A percentile compares a stretch with the other conserved stretches of the same genome.
phyloP scores from a whole-genome alignment of 2,113 vertebrate genomes.

The Pionites leucogaster region DNA sequence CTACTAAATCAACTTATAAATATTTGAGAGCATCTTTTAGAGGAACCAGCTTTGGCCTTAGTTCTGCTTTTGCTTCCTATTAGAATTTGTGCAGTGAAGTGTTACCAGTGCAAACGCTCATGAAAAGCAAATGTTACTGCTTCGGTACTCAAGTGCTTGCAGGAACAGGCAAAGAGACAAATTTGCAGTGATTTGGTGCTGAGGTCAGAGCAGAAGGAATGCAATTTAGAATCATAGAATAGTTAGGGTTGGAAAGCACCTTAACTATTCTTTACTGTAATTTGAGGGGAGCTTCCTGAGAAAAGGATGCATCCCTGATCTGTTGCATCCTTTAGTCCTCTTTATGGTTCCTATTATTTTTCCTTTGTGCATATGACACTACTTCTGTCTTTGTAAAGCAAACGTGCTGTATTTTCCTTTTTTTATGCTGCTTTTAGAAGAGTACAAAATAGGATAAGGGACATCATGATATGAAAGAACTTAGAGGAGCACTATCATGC shows the following conservation, averaged over 20 bases:
- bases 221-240: background rate
- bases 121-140: background rate
- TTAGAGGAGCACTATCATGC: background rate
- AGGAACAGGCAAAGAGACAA: background rate
- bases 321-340: background rate
- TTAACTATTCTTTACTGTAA: background rate
- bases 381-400: background rate
- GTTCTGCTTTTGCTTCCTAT: background rate
- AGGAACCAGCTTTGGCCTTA: background rate
- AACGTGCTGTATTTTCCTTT: background rate
- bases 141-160: background rate
- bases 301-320: background rate
- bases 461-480: background rate
- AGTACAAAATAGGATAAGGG: background rate
- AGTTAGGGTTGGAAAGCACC: background rate
- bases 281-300: background rate
- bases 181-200: background rate
- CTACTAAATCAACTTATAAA: background rate
- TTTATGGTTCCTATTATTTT: background rate
- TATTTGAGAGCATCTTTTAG: background rate
- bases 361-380: background rate
- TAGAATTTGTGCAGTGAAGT: background rate
- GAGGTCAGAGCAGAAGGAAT: background rate
- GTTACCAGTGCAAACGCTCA: background rate
- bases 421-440: background rate